Evolutionary conservation across 2,113 vertebrate genomes (phyloP).

Genomic region (Trachemys scripta): DNA sequence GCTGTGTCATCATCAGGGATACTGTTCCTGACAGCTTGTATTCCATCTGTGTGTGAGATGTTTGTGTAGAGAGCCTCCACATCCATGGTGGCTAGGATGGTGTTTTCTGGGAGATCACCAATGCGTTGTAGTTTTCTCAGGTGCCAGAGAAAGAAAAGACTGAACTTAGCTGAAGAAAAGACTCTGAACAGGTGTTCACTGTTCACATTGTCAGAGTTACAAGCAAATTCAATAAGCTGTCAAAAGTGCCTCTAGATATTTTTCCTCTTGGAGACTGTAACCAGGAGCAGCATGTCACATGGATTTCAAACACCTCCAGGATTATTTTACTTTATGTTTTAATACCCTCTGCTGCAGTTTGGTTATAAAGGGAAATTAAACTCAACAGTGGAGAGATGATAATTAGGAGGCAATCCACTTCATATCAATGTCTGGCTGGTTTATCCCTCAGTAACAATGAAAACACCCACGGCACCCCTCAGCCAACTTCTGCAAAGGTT

Average conservation of each 20-base stretch:
- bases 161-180: neutral
- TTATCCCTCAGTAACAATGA: conserved; percentile 25
- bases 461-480: neutral
- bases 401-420: conserved; percentile 26
- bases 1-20: too few species aligned
- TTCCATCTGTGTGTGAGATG: too few species aligned
- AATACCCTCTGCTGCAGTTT: neutral
- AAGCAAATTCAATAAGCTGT: neutral
- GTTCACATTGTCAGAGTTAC: rapidly evolving
- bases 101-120: too few species aligned
- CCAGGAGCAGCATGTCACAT: neutral
- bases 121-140: too few species aligned
- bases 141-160: too few species aligned
- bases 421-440: conserved; percentile 11
- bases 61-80: too few species aligned
- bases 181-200: neutral
- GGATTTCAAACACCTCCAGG: neutral
- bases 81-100: too few species aligned
- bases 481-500: neutral
- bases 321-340: neutral
- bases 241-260: neutral
- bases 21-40: too few species aligned
- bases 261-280: neutral
- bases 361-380: conserved; percentile 28
- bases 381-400: neutral